A percentile compares a stretch with the other conserved stretches of the same genome.
Evolutionary conservation across 2,888 invertebrate genomes (phyloP).

Genomic region (Drosophila conformis): DNA sequence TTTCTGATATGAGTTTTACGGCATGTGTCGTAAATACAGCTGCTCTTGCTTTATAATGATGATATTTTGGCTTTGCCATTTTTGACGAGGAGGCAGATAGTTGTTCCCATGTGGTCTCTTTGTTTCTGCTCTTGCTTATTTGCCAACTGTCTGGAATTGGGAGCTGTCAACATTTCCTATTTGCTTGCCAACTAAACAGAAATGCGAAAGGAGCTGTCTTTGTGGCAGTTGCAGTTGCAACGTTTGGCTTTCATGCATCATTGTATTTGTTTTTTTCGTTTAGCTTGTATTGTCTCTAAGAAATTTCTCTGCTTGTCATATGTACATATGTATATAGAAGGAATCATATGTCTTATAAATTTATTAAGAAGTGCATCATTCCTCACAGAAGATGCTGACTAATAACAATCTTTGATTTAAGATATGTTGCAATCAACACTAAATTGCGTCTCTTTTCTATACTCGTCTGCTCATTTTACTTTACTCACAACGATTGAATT

Average conservation of each 20-base stretch:
- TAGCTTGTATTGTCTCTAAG: slow-evolving; percentile 15
- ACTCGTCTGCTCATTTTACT: background rate
- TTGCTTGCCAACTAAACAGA: slow-evolving; percentile 57
- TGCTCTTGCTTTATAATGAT: slow-evolving; percentile 51
- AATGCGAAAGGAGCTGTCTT: background rate
- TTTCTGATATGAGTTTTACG: slow-evolving; percentile 43
- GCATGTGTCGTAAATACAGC: slow-evolving; percentile 66
- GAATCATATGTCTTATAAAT: background rate
- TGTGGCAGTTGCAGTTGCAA: slow-evolving; percentile 3
- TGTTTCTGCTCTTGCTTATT: slow-evolving; percentile 43
- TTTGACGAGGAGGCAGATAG: slow-evolving; percentile 49
- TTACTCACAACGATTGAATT: background rate
- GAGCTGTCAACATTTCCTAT: slow-evolving; percentile 28
- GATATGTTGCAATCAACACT: background rate
- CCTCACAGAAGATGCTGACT: background rate
- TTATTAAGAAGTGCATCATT: background rate
- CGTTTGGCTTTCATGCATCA: slow-evolving; percentile 34
- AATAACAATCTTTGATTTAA: background rate
- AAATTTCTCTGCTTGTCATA: background rate
- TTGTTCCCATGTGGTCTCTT: slow-evolving; percentile 22
- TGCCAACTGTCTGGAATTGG: slow-evolving; percentile 59
- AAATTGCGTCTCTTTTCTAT: background rate
- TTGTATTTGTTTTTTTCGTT: slow-evolving; percentile 1
- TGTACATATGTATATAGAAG: background rate
- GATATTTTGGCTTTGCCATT: slow-evolving; percentile 50